Evolutionary conservation across 2,113 vertebrate species (phyloP), one percentile per base, ranked within the genome.

Genomic region (Micronycteris hirsuta): DNA sequence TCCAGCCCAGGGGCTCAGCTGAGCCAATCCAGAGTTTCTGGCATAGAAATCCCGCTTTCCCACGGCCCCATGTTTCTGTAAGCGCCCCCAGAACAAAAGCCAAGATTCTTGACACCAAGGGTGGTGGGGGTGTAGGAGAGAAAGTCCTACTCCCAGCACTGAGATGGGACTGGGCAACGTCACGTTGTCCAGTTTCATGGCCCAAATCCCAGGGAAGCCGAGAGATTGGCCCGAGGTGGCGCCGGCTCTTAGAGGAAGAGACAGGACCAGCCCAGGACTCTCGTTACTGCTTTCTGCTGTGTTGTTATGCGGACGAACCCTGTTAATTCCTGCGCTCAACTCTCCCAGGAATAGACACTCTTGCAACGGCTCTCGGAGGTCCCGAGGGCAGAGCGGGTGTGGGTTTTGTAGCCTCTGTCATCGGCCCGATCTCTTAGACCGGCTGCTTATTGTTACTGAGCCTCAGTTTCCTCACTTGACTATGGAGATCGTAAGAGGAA

Each of bases 271-370:
- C 9, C 31, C 76, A 33, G 38, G 16, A 26, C 26, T 28, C 89
- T 36, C 11, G 3, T 49, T 45, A 7, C 38, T 33, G 9, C 49
- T 41, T 38, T 15, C 71, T 7, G 38, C 16, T 41, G 28, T 43
- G 24, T 13, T 3, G 0, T 73, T 33, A 43, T 1, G 5, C 1
- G 22, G 65, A 65, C 7, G 17, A 24, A 14, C 5, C 56, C 58
- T 52, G 7, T 19, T 33, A 1, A 56, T 1, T 5, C 38, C 20
- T 36, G 7, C 0, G 1, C 16, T 61, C 36, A 2, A 0, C 43
- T 43, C 84, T 56, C n/a, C 76, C 6, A 14, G 74, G 26, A 45
- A 24, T 20, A n/a, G 41, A 19, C 2, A 74, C 13, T 7, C 26
- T n/a, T 49, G 11, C 0, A 3, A 56, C 31, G 33, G 52, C 38